Conservation (phyloP, 2,888 invertebrate species). For the Lobophora halterata region DNA sequence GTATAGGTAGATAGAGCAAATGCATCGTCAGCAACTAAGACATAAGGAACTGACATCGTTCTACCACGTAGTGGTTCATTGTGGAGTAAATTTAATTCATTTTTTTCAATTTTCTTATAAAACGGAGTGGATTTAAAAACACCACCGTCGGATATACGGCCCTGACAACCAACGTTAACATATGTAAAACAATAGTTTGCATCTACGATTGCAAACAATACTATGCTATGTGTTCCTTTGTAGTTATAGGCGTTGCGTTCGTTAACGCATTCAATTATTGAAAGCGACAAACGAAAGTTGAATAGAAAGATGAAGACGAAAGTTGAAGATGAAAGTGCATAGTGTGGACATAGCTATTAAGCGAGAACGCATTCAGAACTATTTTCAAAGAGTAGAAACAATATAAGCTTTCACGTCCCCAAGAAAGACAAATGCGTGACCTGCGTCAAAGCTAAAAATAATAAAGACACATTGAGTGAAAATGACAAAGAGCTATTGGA, state of each 20-base stretch:
- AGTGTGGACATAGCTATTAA: too few species aligned
- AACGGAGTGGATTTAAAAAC: conserved; percentile 27
- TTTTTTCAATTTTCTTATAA: conserved; percentile 23
- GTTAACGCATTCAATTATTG: too few species aligned
- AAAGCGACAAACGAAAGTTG: too few species aligned
- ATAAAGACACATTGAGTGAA: too few species aligned
- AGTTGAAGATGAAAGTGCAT: too few species aligned
- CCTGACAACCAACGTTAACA: conserved; percentile 26
- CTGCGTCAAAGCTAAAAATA: too few species aligned
- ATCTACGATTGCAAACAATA: conserved; percentile 29
- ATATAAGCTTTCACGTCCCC: too few species aligned
- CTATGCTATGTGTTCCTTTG: conserved; percentile 26
- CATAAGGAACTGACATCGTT: conserved; percentile 14
- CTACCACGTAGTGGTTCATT: conserved; percentile 16
- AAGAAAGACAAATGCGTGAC: too few species aligned
- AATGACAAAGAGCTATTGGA: too few species aligned
- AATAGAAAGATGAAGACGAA: too few species aligned
- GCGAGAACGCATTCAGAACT: too few species aligned
- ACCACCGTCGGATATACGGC: conserved; percentile 29
- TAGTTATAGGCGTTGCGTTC: conserved; percentile 27
- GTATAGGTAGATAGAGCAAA: conserved; percentile 22
- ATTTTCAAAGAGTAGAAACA: too few species aligned
- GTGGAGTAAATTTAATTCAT: conserved; percentile 21
- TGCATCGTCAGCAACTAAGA: conserved; percentile 21
- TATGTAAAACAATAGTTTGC: conserved; percentile 31